phyloP scores from a whole-genome alignment of 2,888 invertebrate genomes.

The Morpho achilles region DNA sequence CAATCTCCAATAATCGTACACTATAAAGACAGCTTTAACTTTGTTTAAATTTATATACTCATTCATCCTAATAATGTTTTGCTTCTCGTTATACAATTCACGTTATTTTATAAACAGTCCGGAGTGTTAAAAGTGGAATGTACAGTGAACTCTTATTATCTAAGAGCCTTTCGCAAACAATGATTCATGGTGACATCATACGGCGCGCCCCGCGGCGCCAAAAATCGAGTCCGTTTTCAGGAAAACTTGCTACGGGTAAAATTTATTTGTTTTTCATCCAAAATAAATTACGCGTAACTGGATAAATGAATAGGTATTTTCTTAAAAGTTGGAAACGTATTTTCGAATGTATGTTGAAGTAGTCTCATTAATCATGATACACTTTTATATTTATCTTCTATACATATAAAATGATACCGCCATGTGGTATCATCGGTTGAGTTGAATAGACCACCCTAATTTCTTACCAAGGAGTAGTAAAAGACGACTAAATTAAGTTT shows the following conservation, averaged over 20 bases:
- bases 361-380: no score
- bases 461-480: no score
- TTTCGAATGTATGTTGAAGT: neutral
- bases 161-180: slow-evolving; percentile 25
- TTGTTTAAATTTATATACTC: neutral
- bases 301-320: slow-evolving; percentile 8
- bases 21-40: no score
- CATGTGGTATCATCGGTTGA: no score
- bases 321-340: slow-evolving; percentile 2
- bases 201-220: slow-evolving; percentile 20
- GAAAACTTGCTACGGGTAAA: slow-evolving; percentile 13
- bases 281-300: neutral
- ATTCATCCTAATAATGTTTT: neutral
- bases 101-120: neutral
- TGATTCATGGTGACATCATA: slow-evolving; percentile 26
- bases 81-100: neutral
- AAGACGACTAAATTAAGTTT: no score
- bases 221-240: slow-evolving; percentile 16
- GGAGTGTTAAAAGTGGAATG: slow-evolving; percentile 11
- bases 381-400: no score
- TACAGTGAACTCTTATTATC: slow-evolving; percentile 16
- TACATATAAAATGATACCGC: no score
- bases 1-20: no score
- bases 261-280: slow-evolving; percentile 14
- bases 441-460: no score